Evolutionary conservation across 2,888 invertebrate species (phyloP), one percentile per base, ranked within the genome.

Genomic region (Eristalis tenax): DNA sequence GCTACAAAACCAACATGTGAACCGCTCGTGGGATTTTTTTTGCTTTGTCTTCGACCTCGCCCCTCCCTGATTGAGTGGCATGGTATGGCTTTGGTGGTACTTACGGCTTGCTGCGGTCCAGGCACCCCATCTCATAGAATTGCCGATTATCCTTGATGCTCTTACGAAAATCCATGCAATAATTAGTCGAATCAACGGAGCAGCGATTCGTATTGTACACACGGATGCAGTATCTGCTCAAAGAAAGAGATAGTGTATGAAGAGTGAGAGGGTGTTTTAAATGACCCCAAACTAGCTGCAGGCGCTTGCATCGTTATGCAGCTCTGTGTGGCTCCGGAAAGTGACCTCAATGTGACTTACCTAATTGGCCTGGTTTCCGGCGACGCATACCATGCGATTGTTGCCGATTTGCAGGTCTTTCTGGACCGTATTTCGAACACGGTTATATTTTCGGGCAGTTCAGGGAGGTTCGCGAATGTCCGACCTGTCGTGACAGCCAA

Each of bases 381-480:
- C 1, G 94, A 93, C 4, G 94, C 93, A 81, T 94, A 91, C 95
- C 95, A 95, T 28, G 94, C 94, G 18, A 95, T 93, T 18, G 94
- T 94, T n/a, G 94, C 93, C 35, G 91, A 90, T 70, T 94, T 93
- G 89, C 95, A 95, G 22, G 91, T 91, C 78, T 93, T 89, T 57
- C 94, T 90, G 4, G 94, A 93, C 63, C 92, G 91, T 81, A 94
- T 94, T 89, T 95, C 94, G 77, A 94, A 92, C 0, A 95, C 93
- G 15, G 93, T 93, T 13, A 93, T 93, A 80, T 93, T 93, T 22
- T 91, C 91, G n/a, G 95, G 95, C 89, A 95, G 91, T 81, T 93
- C 93, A 0, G 95, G 95, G 26, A 95, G 89, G 71, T 91, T 92
- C 1, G 94, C 93, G 82, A 94, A 93, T 84, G 91, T 91, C 15